Evolutionary conservation across 2,797 vertebrate species (phyloP), one percentile per base, ranked within the genome.

Genomic region (Nyctalus aviator): DNA sequence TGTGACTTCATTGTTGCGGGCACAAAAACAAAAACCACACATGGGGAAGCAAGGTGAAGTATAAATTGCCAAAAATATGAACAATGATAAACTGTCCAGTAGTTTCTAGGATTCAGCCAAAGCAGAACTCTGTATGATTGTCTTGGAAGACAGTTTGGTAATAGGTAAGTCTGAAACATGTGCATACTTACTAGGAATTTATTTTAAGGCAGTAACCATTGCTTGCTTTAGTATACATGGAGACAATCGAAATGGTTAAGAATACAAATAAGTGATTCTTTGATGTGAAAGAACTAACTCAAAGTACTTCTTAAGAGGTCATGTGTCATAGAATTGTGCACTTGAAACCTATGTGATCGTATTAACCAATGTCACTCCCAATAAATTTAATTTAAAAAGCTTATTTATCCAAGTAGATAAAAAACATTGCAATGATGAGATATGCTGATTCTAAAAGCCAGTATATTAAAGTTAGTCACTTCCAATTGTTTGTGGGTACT

Each of bases 141-240:
- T 59, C 15, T 82, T 59, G 10, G 30, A 50, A 13, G 68, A 46
- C 23, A 23, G 9, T 62, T 17, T 27, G 2, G 35, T 62, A 71
- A 50, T 50, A 71, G 41, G 23, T 35, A 89, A 30, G 3, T 68
- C n/a, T 41, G 46, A 50, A 87, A 85, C 81, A 59, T 88, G 23
- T 18, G 44, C 8, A 14, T 25, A 25, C 53, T 73, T 53, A 69
- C 35, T 66, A 57, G 75, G 20, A 37, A 21, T 75, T 55, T 62
- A 71, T 84, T 84, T 71, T 90, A 90, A 73, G 46, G 46, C 85
- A 84, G 62, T n/a, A 35, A 81, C 41, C 21, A 20, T 86, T 81
- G 27, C 48, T 75, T 41, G 8, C 4, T 32, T 17, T 44, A 84
- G n/a, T 57, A 83, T 79, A 90, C 53, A 25, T 27, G 6, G 37